phyloP scores from a whole-genome alignment of 1,140 invertebrate genomes.

The Atta colombica region DNA sequence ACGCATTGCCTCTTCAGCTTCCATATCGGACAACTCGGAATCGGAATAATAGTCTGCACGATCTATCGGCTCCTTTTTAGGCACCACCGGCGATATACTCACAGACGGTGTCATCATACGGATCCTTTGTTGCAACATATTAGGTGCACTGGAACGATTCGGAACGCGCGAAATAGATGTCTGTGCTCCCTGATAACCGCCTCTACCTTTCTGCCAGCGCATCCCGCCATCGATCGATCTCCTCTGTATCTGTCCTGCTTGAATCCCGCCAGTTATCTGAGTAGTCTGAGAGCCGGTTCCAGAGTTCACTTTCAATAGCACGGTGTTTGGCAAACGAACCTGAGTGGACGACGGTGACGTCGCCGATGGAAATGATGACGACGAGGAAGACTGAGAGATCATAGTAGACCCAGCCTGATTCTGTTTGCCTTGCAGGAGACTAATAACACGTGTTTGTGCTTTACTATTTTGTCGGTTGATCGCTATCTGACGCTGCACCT shows the following conservation, averaged over 20 bases:
- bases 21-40: conserved; percentile 83
- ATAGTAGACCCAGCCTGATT: conserved; percentile 81
- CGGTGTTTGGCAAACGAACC: conserved; percentile 80
- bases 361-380: conserved; percentile 59
- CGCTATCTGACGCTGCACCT: conserved; percentile 91
- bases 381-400: conserved; percentile 72
- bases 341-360: conserved; percentile 79
- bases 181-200: conserved; percentile 77
- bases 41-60: conserved; percentile 83
- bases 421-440: conserved; percentile 89
- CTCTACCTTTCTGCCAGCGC: conserved; percentile 78
- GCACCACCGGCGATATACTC: conserved; percentile 86
- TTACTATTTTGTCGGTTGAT: conserved; percentile 90
- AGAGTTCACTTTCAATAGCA: conserved; percentile 82
- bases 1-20: conserved; percentile 81
- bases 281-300: conserved; percentile 55
- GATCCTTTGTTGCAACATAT: conserved; percentile 84
- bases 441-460: conserved; percentile 90
- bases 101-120: conserved; percentile 87
- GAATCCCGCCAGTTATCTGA: conserved; percentile 68
- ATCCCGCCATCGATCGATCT: conserved; percentile 78
- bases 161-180: conserved; percentile 84
- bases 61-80: conserved; percentile 84
- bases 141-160: conserved; percentile 74
- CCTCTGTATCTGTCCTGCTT: conserved; percentile 81